Percentiles rank a stretch among this genome's conserved stretches.
Conservation (phyloP, 2,113 vertebrate species). For the Poeciliopsis turrubarensis region DNA sequence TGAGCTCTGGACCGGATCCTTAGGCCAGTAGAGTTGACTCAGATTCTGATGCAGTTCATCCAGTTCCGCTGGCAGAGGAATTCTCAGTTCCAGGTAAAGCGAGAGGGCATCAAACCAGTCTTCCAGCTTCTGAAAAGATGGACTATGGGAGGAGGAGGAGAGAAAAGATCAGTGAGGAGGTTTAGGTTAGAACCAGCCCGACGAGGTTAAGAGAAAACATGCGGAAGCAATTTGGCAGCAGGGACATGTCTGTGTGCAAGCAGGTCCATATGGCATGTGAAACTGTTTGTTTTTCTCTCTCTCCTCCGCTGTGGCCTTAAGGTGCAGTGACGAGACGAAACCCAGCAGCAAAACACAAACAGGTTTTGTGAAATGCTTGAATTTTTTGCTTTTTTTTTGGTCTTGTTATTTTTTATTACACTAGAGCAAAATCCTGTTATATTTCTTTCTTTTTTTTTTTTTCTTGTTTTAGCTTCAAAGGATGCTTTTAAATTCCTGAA, state of each 20-base stretch:
- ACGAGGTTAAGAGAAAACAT: constrained; percentile 49
- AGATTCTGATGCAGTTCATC: constrained; percentile 89
- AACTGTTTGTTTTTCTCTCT: constrained; percentile 10
- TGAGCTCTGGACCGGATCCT: constrained; percentile 44
- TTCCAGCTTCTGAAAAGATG: constrained; percentile 92
- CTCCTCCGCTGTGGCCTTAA: not conserved
- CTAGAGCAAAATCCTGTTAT: not conserved
- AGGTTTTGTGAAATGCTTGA: not conserved
- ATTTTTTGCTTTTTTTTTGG: not conserved
- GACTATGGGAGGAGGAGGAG: constrained; percentile 74
- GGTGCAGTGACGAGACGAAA: not conserved
- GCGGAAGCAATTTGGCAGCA: constrained; percentile 55
- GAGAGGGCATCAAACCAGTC: constrained; percentile 92
- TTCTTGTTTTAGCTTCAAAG: not conserved
- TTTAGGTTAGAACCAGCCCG: constrained; percentile 50
- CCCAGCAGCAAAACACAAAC: not conserved
- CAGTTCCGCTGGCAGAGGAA: constrained; percentile 91
- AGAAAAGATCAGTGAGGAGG: constrained; percentile 25
- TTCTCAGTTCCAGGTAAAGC: constrained; percentile 91
- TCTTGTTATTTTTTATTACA: not conserved
- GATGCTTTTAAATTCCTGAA: not conserved
- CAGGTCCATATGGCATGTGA: constrained; percentile 41
- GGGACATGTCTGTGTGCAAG: constrained; percentile 35
- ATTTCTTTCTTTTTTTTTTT: not conserved
- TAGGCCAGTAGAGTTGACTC: constrained; percentile 67